Evolutionary conservation across 2,888 invertebrate species (phyloP).

Genomic region (Pollenia labialis): DNA sequence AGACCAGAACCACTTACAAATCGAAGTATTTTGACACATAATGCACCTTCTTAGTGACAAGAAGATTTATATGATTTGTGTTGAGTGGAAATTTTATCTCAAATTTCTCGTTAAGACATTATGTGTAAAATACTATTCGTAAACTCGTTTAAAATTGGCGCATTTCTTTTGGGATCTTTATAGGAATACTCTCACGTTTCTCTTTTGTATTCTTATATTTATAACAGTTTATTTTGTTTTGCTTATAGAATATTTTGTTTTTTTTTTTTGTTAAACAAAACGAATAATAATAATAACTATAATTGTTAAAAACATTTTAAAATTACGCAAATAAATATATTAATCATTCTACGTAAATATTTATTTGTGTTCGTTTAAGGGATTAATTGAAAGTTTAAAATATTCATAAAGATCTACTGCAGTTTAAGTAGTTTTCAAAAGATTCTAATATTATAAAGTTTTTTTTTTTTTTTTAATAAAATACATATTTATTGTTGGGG

Average conservation of each 20-base stretch:
- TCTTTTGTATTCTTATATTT: conserved; percentile 37
- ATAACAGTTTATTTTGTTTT: conserved; percentile 55
- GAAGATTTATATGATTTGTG: conserved; percentile 28
- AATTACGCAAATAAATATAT: conserved; percentile 52
- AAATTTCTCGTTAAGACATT: conserved; percentile 1
- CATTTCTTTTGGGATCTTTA: conserved; percentile 43
- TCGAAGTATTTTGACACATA: conserved; percentile 43
- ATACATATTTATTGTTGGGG: conserved; percentile 38
- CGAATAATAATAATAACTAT: conserved; percentile 19
- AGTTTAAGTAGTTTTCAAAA: conserved; percentile 43
- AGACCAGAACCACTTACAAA: not conserved
- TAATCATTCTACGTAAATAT: conserved; percentile 29
- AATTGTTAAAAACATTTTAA: conserved; percentile 40
- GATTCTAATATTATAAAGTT: conserved; percentile 19
- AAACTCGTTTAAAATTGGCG: conserved; percentile 21
- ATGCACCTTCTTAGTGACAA: conserved; percentile 1
- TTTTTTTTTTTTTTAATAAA: conserved; percentile 12
- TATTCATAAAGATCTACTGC: conserved; percentile 43
- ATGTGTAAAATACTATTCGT: conserved; percentile 38
- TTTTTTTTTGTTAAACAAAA: conserved; percentile 42
- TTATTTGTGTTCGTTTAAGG: conserved; percentile 63
- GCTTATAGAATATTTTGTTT: conserved; percentile 5
- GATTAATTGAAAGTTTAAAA: conserved; percentile 54
- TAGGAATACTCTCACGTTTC: conserved; percentile 29
- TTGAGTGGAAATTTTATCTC: not conserved